Evolutionary conservation across 2,113 vertebrate genomes (phyloP).

Genomic region (Otis tarda): DNA sequence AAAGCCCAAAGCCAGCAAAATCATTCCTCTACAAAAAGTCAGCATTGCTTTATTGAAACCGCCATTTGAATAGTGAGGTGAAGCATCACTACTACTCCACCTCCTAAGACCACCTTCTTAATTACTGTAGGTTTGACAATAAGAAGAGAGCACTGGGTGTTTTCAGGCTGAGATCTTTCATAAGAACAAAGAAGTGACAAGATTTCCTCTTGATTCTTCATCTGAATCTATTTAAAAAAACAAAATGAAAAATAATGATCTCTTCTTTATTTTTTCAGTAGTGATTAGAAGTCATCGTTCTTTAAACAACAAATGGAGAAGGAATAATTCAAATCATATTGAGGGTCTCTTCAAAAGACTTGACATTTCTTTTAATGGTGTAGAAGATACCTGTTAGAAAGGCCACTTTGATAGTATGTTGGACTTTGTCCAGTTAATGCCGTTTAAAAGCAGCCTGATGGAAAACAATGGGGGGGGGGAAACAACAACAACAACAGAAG

Average conservation of each 20-base stretch:
- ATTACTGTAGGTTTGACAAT: conserved; percentile 33
- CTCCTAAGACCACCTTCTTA: conserved; percentile 43
- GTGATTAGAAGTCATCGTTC: neutral
- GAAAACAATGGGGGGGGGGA: neutral
- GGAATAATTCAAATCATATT: neutral
- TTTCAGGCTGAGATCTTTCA: conserved; percentile 41
- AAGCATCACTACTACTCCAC: conserved; percentile 9
- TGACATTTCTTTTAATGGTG: neutral
- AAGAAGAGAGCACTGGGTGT: neutral
- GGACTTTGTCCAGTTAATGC: neutral
- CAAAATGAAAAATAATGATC: neutral
- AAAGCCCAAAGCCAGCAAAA: conserved; percentile 40
- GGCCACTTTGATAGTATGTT: neutral
- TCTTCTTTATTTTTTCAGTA: neutral
- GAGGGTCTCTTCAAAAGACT: neutral
- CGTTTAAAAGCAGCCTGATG: neutral
- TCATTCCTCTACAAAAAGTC: conserved; percentile 15
- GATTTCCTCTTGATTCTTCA: conserved; percentile 21
- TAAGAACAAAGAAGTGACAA: conserved; percentile 24
- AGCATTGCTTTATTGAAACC: conserved; percentile 40
- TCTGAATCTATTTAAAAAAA: conserved; percentile 29
- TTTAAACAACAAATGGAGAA: neutral
- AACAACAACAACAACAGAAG: too few relatives aligned
- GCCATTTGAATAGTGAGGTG: conserved; percentile 42
- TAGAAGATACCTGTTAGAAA: neutral